phyloP scores from a whole-genome alignment of 2,113 vertebrate genomes.

The Andinoacara biseriatus region DNA sequence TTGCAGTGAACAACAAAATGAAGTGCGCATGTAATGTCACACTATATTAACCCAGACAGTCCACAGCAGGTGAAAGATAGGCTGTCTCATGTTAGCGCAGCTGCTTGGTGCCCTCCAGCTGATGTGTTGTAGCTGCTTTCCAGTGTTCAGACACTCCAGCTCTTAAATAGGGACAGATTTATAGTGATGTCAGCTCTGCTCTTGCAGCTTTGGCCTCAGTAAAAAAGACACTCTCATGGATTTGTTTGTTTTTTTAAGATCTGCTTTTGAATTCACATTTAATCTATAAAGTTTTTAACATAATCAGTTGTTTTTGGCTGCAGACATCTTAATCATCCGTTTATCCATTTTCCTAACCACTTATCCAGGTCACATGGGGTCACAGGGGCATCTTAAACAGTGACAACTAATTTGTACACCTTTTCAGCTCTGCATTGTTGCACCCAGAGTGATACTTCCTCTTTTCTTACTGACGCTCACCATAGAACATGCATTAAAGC shows the following conservation, averaged over 20 bases:
- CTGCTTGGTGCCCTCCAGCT: constrained; percentile 42
- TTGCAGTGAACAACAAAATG: constrained; percentile 27
- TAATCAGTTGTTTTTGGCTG: neutral
- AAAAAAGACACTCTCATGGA: neutral
- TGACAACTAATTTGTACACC: neutral
- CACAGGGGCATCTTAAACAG: neutral
- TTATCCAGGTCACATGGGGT: neutral
- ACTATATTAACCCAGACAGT: constrained; percentile 43
- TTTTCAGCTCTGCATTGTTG: neutral
- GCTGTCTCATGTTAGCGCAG: constrained; percentile 13
- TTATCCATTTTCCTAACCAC: neutral
- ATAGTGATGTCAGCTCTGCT: constrained; percentile 34
- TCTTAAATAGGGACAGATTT: constrained; percentile 55
- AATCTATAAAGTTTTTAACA: neutral
- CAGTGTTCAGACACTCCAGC: constrained; percentile 30
- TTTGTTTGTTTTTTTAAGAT: fast-evolving
- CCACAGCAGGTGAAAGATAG: constrained; percentile 25
- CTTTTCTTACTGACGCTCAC: constrained; percentile 20
- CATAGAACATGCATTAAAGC: neutral
- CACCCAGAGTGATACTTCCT: neutral
- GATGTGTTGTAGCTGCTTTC: constrained; percentile 50
- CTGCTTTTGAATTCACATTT: neutral
- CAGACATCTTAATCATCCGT: neutral
- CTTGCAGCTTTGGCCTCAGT: constrained; percentile 20
- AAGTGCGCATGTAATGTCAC: constrained; percentile 37